phyloP scores from a whole-genome alignment of 2,113 vertebrate species.

The Cyphomyrus plagiostoma region DNA sequence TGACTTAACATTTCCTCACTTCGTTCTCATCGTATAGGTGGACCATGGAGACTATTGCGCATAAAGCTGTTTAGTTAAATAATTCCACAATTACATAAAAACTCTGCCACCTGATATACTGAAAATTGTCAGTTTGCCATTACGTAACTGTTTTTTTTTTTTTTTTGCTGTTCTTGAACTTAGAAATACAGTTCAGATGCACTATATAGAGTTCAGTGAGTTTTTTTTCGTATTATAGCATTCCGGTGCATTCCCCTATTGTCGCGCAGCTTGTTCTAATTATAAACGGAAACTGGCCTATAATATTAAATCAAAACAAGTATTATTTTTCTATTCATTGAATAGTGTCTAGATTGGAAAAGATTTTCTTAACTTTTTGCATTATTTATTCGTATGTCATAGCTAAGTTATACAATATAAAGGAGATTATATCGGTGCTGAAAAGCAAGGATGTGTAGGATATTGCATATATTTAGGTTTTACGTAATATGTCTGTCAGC shows the following conservation, averaged over 20 bases:
- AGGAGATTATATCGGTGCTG: neutral
- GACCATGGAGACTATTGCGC: neutral
- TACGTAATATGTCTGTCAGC: neutral
- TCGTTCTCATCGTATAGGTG: conserved; percentile 7
- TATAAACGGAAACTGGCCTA: neutral
- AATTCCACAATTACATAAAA: neutral
- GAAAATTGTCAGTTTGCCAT: neutral
- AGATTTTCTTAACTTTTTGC: neutral
- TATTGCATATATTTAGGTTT: neutral
- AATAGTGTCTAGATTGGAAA: neutral
- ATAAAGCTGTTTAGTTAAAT: neutral
- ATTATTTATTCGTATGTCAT: neutral
- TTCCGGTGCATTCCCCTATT: neutral
- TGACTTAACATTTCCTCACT: conserved; percentile 8
- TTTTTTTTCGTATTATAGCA: neutral
- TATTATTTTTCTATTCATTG: neutral
- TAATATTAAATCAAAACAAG: neutral
- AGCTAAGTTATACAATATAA: neutral
- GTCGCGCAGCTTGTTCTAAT: neutral
- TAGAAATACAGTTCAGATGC: neutral
- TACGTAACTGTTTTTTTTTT: neutral
- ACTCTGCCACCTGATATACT: neutral
- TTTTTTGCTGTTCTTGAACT: neutral
- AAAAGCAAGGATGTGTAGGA: neutral
- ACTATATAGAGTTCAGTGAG: neutral